These are phyloP conservation scores for Rhinella marina DNA, from an alignment of 2,797 vertebrate genomes.

Conservation along the genomic window DNA sequence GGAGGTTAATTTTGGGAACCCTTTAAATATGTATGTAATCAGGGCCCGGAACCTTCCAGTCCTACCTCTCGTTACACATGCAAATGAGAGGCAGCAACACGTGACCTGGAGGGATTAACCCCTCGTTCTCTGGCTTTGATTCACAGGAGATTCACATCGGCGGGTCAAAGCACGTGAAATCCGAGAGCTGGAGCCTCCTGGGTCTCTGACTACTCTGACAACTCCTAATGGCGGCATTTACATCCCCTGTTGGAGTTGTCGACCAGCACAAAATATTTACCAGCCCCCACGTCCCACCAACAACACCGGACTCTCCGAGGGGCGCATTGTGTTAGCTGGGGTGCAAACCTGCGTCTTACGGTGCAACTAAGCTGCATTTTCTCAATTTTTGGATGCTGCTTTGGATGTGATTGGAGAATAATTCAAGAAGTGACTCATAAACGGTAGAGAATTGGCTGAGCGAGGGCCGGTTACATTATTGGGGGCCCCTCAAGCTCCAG, in stretches of 20 bases:
- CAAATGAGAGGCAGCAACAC: conserved; percentile 51
- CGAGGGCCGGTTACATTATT: too few relatives aligned
- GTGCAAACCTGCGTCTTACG: too few relatives aligned
- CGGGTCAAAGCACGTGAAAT: neutral
- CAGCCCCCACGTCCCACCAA: neutral
- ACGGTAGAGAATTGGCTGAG: too few relatives aligned
- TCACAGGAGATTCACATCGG: neutral
- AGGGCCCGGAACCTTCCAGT: conserved; percentile 61
- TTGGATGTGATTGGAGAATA: neutral
- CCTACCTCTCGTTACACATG: conserved; percentile 62
- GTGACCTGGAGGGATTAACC: conserved; percentile 56
- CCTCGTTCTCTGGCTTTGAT: neutral
- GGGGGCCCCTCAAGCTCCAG: too few relatives aligned
- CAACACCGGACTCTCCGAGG: too few relatives aligned
- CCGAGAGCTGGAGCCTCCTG: too few relatives aligned
- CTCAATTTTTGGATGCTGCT: neutral
- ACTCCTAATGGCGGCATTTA: too few relatives aligned
- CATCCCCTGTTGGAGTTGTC: too few relatives aligned
- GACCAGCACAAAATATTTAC: neutral
- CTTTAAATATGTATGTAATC: conserved; percentile 64
- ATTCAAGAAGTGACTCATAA: neutral
- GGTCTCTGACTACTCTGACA: too few relatives aligned
- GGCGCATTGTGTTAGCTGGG: neutral
- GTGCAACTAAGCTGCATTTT: neutral
- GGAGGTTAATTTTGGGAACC: conserved; percentile 63